Conservation (phyloP, 23 tunicate species). For the Styela clava region DNA sequence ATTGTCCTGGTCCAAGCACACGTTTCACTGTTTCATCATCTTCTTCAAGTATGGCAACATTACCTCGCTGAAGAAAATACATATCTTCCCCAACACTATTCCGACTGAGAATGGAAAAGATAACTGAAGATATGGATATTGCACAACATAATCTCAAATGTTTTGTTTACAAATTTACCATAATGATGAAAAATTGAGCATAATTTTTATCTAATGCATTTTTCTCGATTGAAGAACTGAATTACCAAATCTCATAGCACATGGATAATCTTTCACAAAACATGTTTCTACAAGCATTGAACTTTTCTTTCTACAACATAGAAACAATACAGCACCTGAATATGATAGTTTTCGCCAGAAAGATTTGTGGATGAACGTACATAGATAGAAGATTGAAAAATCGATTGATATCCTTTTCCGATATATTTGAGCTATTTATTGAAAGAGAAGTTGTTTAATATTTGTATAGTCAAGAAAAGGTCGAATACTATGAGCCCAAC, state of each 20-base stretch:
- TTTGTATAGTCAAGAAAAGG: too few species aligned
- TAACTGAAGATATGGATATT: background rate
- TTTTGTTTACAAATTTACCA: too few species aligned
- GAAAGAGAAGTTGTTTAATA: too few species aligned
- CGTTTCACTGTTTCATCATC: conserved; percentile 47
- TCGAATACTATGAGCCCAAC: too few species aligned
- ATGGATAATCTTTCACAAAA: too few species aligned
- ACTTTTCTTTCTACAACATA: background rate
- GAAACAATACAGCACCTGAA: background rate
- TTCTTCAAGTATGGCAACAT: conserved; percentile 74
- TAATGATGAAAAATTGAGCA: too few species aligned
- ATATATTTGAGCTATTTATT: background rate
- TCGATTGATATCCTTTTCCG: background rate
- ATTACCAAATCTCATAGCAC: too few species aligned
- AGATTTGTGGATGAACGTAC: background rate
- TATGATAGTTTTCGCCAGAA: background rate
- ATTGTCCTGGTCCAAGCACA: conserved; percentile 81
- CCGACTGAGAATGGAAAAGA: conserved; percentile 31
- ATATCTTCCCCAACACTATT: conserved; percentile 85
- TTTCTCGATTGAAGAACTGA: background rate
- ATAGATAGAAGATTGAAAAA: background rate
- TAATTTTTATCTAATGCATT: background rate
- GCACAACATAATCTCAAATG: background rate
- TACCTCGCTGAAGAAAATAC: conserved; percentile 87
- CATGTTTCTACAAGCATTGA: background rate